Evolutionary conservation across 2,888 invertebrate genomes (phyloP), one percentile per base, ranked within the genome.

Genomic region (Agonum fuliginosum): DNA sequence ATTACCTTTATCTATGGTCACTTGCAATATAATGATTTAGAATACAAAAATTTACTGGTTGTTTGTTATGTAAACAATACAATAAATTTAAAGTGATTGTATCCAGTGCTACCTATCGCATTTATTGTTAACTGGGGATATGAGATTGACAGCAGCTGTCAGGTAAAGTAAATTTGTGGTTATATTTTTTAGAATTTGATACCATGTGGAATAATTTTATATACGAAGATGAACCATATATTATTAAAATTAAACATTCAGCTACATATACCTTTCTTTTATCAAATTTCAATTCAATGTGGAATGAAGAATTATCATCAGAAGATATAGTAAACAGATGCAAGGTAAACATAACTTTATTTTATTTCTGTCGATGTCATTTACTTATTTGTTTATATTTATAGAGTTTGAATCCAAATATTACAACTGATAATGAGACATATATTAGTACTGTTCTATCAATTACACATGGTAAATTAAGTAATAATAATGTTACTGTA

Each of bases 371-470:
- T 78, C 67, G 48, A 48, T 17, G 2, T 1, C 19, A 19, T 48
- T 19, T 17, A 17, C 1, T 17, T 71, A 22, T 14, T 27, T 14
- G 19, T 43, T 51, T 24, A 19, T 82, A 80, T 79, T 80, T 6
- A n/a, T 65, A 85, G 85, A 80, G 81, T 78, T 79, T 80, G 20
- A 86, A 85, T 80, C 85, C 85, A 17, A 54, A 83, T 22, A 80
- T 85, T 78, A 82, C 82, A 78, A 80, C 82, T 12, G 81, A 83
- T 76, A 70, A 78, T 20, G 79, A 82, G 14, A 81, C 80, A 37
- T 80, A 81, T 30, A 75, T 81, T 10, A 51, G 65, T 27, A 75
- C 69, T 69, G 78, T 79, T 74, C 51, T 83, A 37, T 58, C 80
- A 20, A 62, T 80, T 46, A 54, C 80, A 30, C 77, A 78, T 74